phyloP scores from a whole-genome alignment of 2,113 vertebrate genomes.

The Oncorhynchus keta region DNA sequence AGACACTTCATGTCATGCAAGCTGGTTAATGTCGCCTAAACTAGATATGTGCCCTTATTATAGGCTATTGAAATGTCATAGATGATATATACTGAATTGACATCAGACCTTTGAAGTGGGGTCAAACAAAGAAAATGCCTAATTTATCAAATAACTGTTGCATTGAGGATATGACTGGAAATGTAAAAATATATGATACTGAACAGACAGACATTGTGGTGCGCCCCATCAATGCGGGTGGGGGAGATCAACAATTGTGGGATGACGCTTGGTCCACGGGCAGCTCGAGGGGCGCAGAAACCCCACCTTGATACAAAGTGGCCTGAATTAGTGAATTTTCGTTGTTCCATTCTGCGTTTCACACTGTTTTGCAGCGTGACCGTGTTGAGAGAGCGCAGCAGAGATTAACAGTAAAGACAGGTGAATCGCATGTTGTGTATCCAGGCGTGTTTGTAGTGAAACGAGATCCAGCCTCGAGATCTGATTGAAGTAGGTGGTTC shows the following conservation, averaged over 20 bases:
- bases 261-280: background rate
- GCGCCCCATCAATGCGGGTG: background rate
- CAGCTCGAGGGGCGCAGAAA: background rate
- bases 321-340: background rate
- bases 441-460: slow-evolving; percentile 48
- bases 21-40: background rate
- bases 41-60: background rate
- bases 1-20: slow-evolving; percentile 27
- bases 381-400: background rate
- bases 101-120: background rate
- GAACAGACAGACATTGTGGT: background rate
- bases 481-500: slow-evolving; percentile 36
- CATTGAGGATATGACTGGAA: background rate
- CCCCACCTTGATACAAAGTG: background rate
- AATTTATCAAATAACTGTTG: background rate
- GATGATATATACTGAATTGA: background rate
- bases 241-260: no score
- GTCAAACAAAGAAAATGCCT: background rate
- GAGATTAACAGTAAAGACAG: slow-evolving; percentile 16
- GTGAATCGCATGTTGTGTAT: slow-evolving; percentile 35
- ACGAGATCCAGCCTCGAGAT: slow-evolving; percentile 26
- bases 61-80: background rate
- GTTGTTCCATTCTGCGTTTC: background rate
- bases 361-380: background rate
- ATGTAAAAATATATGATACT: background rate